Base-by-base conservation (phyloP, 2,888 invertebrate genomes). In the Mimachlamys varia region DNA sequence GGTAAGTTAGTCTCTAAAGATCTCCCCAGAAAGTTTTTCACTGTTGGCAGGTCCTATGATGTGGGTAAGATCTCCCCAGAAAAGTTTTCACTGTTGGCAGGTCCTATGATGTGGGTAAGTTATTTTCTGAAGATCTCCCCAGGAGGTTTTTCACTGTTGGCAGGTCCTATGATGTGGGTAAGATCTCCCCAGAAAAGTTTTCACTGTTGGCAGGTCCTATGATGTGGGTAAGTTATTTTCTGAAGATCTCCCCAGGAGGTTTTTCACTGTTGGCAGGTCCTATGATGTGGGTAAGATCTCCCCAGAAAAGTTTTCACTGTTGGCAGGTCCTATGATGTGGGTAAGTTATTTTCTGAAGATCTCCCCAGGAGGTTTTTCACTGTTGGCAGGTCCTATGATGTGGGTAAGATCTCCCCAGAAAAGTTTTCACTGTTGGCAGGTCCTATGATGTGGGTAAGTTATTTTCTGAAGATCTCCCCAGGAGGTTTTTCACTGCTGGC, bases 11-110 rank as follows among this genome's bases (percentile, higher is more conserved):
- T 33, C 22, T 22, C 55, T n/a, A 37, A 89, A 19, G 76, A n/a
- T 33, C 44, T 89, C 4, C 90, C 91, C 19, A 44, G 87, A 27
- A 76, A 89, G 27, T 58, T 89, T 33, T 89, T 89, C 50, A 87
- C 91, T 19, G 37, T 33, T 88, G 91, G 91, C 5, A 88, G 89
- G 53, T 89, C 76, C 33, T 76, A 76, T 33, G 76, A 76, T 7
- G 33, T 33, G 27, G 76, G 76, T n/a, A 89, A 19, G 76, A n/a
- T 33, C 44, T 89, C 4, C 90, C 91, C 19, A 44, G 87, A 27
- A 76, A 89, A n/a, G 49, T 89, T 33, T 89, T 89, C 50, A 87
- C 91, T 19, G 37, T 33, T 88, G 91, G 91, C 5, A 88, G 89
- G 53, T 89, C 76, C 33, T 76, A 76, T 33, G 76, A 76, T 7